Evolutionary conservation across 2,113 vertebrate species (phyloP).

Genomic region (Sorex fumeus): DNA sequence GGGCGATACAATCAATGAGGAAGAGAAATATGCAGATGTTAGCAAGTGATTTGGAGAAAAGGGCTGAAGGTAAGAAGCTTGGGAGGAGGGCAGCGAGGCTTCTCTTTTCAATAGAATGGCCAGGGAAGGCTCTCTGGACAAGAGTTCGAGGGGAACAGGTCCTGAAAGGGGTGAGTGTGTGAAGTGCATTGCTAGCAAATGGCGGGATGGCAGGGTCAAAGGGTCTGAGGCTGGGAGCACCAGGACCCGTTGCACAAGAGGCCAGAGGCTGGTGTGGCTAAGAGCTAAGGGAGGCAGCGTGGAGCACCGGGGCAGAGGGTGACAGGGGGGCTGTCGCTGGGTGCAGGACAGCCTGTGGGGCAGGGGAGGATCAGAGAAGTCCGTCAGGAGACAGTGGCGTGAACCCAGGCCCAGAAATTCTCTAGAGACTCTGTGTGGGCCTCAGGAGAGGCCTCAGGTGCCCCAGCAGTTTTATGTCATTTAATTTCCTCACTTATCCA

Average conservation of each 20-base stretch:
- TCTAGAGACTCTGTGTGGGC: background rate
- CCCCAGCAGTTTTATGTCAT: no score
- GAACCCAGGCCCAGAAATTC: background rate
- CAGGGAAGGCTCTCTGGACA: background rate
- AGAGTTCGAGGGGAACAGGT: background rate
- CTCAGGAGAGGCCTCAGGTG: no score
- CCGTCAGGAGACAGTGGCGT: background rate
- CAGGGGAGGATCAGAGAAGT: background rate
- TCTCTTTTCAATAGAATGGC: background rate
- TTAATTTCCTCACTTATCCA: no score
- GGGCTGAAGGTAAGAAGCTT: background rate
- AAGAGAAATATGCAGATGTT: constrained; percentile 25
- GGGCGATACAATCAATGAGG: background rate
- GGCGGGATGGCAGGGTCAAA: background rate
- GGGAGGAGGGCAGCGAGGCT: background rate
- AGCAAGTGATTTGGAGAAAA: background rate
- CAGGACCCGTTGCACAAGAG: background rate
- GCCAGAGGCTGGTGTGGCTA: background rate
- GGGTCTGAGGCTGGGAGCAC: background rate
- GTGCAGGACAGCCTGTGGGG: background rate
- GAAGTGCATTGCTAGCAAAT: background rate
- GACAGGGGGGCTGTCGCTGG: no score
- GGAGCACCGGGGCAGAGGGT: background rate
- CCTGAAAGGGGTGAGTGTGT: background rate
- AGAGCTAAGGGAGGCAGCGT: background rate